phyloP scores from a whole-genome alignment of 2,797 vertebrate genomes.

The Fistularia tabacaria region DNA sequence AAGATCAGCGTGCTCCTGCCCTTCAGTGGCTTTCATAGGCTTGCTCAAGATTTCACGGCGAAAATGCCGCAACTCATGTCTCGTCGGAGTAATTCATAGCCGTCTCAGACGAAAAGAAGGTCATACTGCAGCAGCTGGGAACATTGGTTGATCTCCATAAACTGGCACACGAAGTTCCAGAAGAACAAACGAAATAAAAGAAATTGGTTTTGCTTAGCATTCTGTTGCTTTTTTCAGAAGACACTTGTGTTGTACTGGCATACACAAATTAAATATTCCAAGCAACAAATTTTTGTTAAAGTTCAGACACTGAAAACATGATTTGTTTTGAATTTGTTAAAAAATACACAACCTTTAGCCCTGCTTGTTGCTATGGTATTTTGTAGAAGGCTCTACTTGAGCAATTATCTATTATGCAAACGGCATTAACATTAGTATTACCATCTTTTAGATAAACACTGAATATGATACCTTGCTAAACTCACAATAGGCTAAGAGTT shows the following conservation, averaged over 20 bases:
- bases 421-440: conserved; percentile 14
- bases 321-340: conserved; percentile 11
- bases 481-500: neutral
- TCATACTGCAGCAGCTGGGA: conserved; percentile 26
- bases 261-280: too few species aligned
- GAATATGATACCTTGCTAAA: neutral
- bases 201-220: conserved; percentile 33
- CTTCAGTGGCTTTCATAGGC: conserved; percentile 8
- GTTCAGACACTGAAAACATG: conserved; percentile 25
- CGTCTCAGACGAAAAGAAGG: conserved; percentile 13
- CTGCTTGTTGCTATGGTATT: conserved; percentile 41
- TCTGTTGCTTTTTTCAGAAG: conserved; percentile 10
- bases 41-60: conserved; percentile 9
- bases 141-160: conserved; percentile 14
- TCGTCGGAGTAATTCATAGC: conserved; percentile 12
- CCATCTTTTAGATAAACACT: conserved; percentile 5
- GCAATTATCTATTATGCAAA: conserved; percentile 3
- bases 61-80: conserved; percentile 1
- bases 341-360: too few species aligned
- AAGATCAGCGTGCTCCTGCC: conserved; percentile 11
- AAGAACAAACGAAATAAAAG: conserved; percentile 6
- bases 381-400: conserved; percentile 3
- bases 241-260: too few species aligned
- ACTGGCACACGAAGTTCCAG: conserved; percentile 8
- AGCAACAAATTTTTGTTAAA: conserved; percentile 2